Base-by-base conservation (phyloP, 2,113 vertebrate species). In the Anser cygnoides region DNA sequence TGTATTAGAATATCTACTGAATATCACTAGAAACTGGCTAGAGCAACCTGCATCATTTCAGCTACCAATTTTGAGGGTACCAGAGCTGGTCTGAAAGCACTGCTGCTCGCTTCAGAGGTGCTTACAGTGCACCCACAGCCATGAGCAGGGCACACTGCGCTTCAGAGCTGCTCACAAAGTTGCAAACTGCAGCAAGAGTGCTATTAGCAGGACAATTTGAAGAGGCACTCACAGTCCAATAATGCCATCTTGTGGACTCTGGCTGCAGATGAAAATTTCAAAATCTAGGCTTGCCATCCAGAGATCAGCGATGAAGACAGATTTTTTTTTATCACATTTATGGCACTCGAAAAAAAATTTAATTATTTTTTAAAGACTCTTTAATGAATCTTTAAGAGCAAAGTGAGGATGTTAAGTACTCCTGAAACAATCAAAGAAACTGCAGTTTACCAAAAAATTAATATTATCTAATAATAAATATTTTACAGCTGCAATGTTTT, bases 221-320 rank as follows among this genome's bases (percentile, higher is more conserved):
- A 28, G 41, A 33, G 22, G 29, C 39, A 89, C 80, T 68, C 37
- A 29, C 70, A 80, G 85, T 95, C 68, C 95, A 97, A 97, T 93
- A 92, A 68, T 97, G 97, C 97, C 97, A 98, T 97, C 97, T 97
- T 90, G 97, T 97, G 97, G 97, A 39, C 37, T 57, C n/a, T 3
- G 5, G 19, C 4, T 70, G 91, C 19, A 72, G 43, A 75, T 65
- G 70, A 66, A 62, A 31, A 12, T 35, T 43, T 68, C 65, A 3
- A 73, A 66, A 43, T 31, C n/a, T 17, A 10, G 9, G 9, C 26
- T 84, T 85, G 20, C 2, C 28, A 6, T 29, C 33, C 15, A 68
- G 39, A 16, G 22, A 46, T 21, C 52, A 28, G 58, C n/a, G 22
- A 14, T 68, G 28, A 58, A 83, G 89, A 76, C 17, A 90, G 59